Evolutionary conservation across 2,888 invertebrate species (phyloP).

Genomic region (Aethes cnicana): DNA sequence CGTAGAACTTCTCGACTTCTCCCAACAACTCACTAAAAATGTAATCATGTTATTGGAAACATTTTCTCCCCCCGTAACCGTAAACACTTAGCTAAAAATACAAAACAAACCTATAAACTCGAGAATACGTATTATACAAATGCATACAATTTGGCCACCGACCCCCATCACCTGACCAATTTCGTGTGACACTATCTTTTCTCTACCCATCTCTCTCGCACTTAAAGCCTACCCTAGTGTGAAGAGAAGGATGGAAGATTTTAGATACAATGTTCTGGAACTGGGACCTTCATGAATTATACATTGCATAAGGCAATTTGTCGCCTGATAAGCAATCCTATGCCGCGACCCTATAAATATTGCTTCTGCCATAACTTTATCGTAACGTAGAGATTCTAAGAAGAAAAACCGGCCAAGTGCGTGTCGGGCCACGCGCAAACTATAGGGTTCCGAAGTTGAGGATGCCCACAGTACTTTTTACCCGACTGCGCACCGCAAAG

Average conservation of each 20-base stretch:
- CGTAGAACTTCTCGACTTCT: too few relatives aligned
- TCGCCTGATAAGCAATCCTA: conserved; percentile 59
- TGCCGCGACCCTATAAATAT: conserved; percentile 23
- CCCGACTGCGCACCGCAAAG: too few relatives aligned
- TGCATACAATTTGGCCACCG: conserved; percentile 60
- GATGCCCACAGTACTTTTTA: too few relatives aligned
- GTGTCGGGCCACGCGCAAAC: too few relatives aligned
- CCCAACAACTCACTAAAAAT: too few relatives aligned
- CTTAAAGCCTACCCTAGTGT: background rate
- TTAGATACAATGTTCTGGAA: conserved; percentile 15
- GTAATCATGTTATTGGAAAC: too few relatives aligned
- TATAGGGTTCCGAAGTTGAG: too few relatives aligned
- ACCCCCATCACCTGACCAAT: conserved; percentile 57
- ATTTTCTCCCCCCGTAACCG: background rate
- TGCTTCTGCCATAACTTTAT: conserved; percentile 25
- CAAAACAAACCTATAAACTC: conserved; percentile 22
- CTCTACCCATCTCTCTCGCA: background rate
- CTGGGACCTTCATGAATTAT: conserved; percentile 63
- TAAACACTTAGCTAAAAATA: background rate
- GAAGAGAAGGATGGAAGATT: conserved; percentile 1
- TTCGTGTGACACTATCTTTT: conserved; percentile 4
- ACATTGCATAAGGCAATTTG: conserved; percentile 57
- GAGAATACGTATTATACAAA: conserved; percentile 32
- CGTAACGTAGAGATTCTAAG: conserved; percentile 9
- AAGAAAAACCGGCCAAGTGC: conserved; percentile 5